Evolutionary conservation across 30 jellyfish, hydroid and myxozoan genomes (phyloP).

Genomic region (Pseudorhiza aurosa): DNA sequence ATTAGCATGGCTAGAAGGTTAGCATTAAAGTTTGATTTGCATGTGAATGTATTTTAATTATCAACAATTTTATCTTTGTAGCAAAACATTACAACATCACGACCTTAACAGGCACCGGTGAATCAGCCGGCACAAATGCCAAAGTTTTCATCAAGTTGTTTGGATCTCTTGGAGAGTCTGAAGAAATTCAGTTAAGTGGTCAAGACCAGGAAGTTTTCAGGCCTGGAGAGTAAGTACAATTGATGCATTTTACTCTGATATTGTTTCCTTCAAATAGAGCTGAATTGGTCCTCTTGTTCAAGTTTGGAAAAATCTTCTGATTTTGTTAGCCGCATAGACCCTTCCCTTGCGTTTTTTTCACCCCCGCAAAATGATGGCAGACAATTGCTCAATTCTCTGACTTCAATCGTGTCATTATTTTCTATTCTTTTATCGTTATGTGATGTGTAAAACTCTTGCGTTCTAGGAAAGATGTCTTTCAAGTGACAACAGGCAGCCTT

Average conservation of each 20-base stretch:
- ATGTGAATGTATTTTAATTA: no score
- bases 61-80: conserved; percentile 2
- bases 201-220: conserved; percentile 60
- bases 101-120: conserved; percentile 88
- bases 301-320: no score
- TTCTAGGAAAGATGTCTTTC: conserved; percentile 89
- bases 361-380: no score
- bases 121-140: conserved; percentile 89
- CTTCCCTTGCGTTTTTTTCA: no score
- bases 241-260: no score
- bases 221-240: conserved; percentile 94
- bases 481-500: conserved; percentile 86
- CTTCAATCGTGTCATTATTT: no score
- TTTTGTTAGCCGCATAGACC: no score
- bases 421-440: neutral
- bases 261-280: no score
- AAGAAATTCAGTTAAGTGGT: conserved; percentile 85
- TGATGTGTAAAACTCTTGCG: neutral
- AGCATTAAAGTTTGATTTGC: no score
- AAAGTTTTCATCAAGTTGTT: conserved; percentile 62
- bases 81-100: conserved; percentile 85
- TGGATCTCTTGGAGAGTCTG: conserved; percentile 91
- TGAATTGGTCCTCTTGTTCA: no score
- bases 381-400: no score
- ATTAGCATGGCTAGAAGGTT: no score